These are phyloP conservation scores for Timema podura DNA, from an alignment of 2,888 invertebrate genomes.

Conservation along the genomic window DNA sequence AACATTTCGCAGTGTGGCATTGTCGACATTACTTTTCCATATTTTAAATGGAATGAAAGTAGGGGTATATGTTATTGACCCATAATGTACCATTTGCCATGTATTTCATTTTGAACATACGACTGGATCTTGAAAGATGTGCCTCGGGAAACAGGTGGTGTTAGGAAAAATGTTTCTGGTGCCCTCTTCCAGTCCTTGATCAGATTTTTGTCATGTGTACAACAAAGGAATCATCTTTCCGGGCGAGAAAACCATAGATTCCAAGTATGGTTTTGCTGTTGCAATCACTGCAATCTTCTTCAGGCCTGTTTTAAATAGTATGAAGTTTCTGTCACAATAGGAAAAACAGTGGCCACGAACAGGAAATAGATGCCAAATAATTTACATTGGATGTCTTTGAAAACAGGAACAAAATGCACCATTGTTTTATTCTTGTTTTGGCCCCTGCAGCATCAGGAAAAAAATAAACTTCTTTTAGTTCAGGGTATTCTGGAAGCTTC, in stretches of 20 bases:
- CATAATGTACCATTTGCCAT: constrained; percentile 1
- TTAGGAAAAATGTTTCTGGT: neutral
- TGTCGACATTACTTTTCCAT: neutral
- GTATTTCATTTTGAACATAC: constrained; percentile 1
- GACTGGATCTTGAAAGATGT: constrained; percentile 5
- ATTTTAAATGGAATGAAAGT: neutral
- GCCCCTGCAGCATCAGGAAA: neutral
- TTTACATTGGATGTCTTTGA: neutral
- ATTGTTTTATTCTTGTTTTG: constrained; percentile 12
- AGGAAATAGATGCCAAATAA: neutral
- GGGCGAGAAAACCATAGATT: neutral
- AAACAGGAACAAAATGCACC: constrained; percentile 14
- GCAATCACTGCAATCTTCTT: neutral
- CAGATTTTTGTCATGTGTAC: neutral
- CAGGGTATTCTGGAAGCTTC: neutral
- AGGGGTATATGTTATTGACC: neutral
- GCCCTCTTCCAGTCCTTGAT: constrained; percentile 9
- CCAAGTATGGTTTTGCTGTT: neutral
- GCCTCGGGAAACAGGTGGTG: neutral
- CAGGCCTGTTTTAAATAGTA: neutral
- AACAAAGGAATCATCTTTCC: neutral
- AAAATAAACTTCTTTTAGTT: neutral
- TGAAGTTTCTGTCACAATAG: constrained; percentile 5
- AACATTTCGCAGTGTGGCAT: neutral
- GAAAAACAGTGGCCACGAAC: neutral